phyloP scores from a whole-genome alignment of 1,140 invertebrate species.

The Asobara japonica region DNA sequence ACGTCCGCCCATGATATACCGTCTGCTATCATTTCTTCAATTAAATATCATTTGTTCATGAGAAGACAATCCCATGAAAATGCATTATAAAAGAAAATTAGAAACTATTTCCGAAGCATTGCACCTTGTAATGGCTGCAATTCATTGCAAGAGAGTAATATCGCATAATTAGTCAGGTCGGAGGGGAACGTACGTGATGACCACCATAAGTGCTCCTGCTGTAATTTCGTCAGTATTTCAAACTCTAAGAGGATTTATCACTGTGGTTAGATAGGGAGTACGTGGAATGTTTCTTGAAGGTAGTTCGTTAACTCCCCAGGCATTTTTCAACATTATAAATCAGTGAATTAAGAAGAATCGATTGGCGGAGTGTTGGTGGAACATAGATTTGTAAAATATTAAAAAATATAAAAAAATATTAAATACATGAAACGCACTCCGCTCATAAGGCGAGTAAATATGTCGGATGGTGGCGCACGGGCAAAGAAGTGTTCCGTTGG shows the following conservation, averaged over 20 bases:
- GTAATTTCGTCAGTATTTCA: conserved; percentile 1
- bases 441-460: too few relatives aligned
- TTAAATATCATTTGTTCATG: background rate
- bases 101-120: background rate
- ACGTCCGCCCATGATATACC: too few relatives aligned
- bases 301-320: background rate
- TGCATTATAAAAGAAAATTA: background rate
- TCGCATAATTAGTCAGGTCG: background rate
- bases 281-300: background rate
- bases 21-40: background rate
- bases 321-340: background rate
- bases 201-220: background rate
- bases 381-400: too few relatives aligned
- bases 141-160: background rate
- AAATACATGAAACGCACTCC: too few relatives aligned
- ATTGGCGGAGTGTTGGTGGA: too few relatives aligned
- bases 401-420: too few relatives aligned
- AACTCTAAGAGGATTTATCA: background rate
- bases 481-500: too few relatives aligned
- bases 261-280: background rate
- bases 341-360: too few relatives aligned
- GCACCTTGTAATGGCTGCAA: background rate
- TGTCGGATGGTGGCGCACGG: too few relatives aligned
- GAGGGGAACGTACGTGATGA: background rate
- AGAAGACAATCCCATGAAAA: background rate